Conservation (phyloP, 2,113 vertebrate genomes). For the Archilochus colubris region DNA sequence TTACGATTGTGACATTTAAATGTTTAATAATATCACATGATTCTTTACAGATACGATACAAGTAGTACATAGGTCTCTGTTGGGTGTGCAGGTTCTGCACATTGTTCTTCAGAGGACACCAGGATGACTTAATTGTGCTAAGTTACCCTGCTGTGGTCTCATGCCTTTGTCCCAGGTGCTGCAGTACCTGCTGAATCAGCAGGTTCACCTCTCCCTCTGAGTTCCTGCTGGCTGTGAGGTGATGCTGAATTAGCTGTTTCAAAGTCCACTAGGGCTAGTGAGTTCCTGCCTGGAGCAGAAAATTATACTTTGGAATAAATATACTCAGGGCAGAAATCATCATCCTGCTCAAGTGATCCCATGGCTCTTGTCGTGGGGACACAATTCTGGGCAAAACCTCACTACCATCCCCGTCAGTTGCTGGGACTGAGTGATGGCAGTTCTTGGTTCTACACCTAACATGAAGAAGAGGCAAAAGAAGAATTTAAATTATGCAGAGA, state of each 20-base stretch:
- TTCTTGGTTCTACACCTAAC: not conserved
- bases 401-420: not conserved
- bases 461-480: not conserved
- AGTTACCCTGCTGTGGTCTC: not conserved
- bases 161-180: not conserved
- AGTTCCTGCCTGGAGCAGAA: not conserved
- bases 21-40: not conserved
- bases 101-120: not conserved
- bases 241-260: slow-evolving; percentile 1
- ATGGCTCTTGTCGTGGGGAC: not conserved
- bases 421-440: not conserved
- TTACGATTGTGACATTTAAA: not conserved
- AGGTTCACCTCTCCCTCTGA: not conserved
- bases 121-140: fast-evolving
- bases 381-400: not conserved
- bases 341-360: not conserved
- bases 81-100: not conserved
- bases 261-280: not conserved
- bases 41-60: not conserved
- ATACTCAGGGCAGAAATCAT: not conserved
- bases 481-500: not conserved
- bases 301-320: not conserved
- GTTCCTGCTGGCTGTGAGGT: not conserved
- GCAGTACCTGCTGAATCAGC: not conserved
- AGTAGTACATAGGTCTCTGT: not conserved